phyloP scores from a whole-genome alignment of 2,113 vertebrate genomes.

The Circaetus gallicus region DNA sequence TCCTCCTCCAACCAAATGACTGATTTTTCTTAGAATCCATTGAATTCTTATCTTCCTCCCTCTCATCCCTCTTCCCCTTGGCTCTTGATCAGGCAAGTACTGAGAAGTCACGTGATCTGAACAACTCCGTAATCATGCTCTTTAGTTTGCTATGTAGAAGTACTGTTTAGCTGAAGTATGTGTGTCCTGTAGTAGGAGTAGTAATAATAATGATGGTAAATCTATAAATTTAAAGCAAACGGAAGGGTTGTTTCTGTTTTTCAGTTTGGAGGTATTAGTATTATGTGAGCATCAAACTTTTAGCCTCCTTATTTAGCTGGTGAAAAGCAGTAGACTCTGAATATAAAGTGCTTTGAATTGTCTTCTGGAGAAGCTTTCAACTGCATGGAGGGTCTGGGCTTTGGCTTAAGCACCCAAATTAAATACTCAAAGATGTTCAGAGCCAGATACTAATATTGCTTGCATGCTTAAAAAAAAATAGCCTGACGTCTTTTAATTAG shows the following conservation, averaged over 20 bases:
- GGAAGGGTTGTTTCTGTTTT: background rate
- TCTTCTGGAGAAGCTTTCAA: background rate
- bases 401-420: background rate
- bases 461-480: background rate
- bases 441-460: background rate
- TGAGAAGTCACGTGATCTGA: background rate
- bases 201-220: background rate
- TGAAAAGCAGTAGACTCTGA: background rate
- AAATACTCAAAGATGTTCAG: background rate
- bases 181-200: background rate
- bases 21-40: conserved; percentile 37
- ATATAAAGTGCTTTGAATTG: background rate
- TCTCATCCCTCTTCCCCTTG: conserved; percentile 24
- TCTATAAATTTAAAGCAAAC: background rate
- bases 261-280: background rate
- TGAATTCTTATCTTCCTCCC: conserved; percentile 19
- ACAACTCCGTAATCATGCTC: background rate
- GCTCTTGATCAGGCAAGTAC: background rate
- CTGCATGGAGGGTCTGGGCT: background rate
- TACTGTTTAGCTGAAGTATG: background rate
- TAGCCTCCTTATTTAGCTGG: background rate
- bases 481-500: background rate
- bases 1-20: conserved; percentile 1
- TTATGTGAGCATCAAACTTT: background rate
- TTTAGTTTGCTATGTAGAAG: background rate